A percentile compares a stretch with the other conserved stretches of the same genome.
Evolutionary conservation across 2,797 vertebrate species (phyloP).

Genomic region (Gallinago nigripennis): DNA sequence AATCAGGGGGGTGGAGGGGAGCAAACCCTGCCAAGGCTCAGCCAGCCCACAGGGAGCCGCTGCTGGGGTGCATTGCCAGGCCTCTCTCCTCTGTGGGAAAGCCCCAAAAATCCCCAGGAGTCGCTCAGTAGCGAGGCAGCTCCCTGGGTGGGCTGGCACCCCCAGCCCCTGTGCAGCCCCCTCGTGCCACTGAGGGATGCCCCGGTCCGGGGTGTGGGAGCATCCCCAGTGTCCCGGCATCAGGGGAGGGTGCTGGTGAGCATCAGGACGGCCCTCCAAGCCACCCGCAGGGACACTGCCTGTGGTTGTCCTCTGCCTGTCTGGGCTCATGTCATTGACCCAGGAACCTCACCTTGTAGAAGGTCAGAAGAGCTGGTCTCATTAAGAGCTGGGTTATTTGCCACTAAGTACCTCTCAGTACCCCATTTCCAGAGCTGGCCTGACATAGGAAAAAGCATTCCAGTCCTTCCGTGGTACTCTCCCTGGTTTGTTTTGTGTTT

Average conservation of each 20-base stretch:
- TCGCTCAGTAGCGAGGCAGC: background rate
- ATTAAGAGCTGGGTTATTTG: background rate
- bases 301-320: fast-evolving
- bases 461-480: background rate
- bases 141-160: background rate
- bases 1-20: constrained; percentile 22
- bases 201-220: background rate
- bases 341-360: background rate
- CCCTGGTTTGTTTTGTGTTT: background rate
- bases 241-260: background rate
- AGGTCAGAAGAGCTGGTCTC: background rate
- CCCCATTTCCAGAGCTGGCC: background rate
- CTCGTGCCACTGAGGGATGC: fast-evolving
- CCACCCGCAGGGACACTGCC: fast-evolving
- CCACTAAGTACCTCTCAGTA: background rate
- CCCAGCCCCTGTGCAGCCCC: background rate
- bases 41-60: background rate
- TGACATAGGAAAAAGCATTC: background rate
- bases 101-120: background rate
- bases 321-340: background rate
- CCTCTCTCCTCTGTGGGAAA: background rate
- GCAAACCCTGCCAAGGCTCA: background rate
- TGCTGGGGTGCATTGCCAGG: background rate
- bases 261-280: background rate
- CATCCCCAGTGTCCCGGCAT: background rate